Percentiles rank a stretch among this genome's conserved stretches.
phyloP scores from a whole-genome alignment of 2,888 invertebrate species.

The Psylliodes chrysocephalus region DNA sequence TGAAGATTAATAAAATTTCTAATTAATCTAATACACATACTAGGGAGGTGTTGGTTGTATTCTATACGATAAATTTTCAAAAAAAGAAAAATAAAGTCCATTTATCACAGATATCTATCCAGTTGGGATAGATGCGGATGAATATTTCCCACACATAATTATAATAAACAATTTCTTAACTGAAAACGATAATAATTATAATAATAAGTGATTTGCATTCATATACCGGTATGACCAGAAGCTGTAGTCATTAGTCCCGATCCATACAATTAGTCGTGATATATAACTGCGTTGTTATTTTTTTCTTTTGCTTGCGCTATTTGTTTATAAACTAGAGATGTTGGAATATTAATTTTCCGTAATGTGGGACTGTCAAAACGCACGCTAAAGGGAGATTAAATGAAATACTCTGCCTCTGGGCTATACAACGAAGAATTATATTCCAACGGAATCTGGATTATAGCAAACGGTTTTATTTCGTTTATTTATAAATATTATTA shows the following conservation, averaged over 20 bases:
- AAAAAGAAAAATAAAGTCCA: no score
- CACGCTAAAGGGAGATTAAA: conserved; percentile 32
- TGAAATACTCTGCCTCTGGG: background rate
- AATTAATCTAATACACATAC: no score
- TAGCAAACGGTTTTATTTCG: no score
- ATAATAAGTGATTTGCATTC: conserved; percentile 45
- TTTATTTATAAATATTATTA: no score
- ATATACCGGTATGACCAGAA: conserved; percentile 47
- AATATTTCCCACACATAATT: conserved; percentile 15
- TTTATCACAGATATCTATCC: no score
- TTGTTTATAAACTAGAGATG: conserved; percentile 42
- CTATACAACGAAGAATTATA: no score
- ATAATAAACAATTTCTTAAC: conserved; percentile 37
- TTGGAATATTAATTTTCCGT: conserved; percentile 34
- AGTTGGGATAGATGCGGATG: conserved; percentile 6
- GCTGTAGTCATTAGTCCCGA: conserved; percentile 35
- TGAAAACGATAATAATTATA: conserved; percentile 41
- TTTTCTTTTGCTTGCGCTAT: conserved; percentile 42
- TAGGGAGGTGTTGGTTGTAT: no score
- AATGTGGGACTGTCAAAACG: conserved; percentile 26
- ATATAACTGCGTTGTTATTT: conserved; percentile 47
- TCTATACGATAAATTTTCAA: no score
- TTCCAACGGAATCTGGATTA: no score
- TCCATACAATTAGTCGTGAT: conserved; percentile 48
- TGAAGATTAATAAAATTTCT: no score